Percentiles rank a stretch among this genome's conserved stretches.
phyloP scores from a whole-genome alignment of 1,140 invertebrate genomes.

The Diuraphis noxia region DNA sequence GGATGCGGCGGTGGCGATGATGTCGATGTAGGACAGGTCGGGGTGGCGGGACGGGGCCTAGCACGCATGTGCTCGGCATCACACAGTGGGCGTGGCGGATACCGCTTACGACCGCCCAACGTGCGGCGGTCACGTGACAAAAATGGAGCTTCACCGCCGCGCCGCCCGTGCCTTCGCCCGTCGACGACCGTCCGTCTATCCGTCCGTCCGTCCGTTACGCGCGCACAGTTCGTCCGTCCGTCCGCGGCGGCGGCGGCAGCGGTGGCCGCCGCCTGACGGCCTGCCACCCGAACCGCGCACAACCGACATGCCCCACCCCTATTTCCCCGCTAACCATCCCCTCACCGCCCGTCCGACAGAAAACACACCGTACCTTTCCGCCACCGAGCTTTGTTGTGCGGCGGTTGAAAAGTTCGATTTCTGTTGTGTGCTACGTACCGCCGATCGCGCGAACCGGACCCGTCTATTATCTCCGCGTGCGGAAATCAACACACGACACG shows the following conservation, averaged over 20 bases:
- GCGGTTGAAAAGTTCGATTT: slow-evolving; percentile 4
- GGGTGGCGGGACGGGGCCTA: not conserved
- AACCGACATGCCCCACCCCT: slow-evolving; percentile 21
- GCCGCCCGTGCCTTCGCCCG: not conserved
- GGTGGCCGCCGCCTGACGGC: not conserved
- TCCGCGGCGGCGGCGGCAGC: not conserved
- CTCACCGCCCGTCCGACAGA: not conserved
- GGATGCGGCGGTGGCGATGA: not conserved
- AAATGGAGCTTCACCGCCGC: slow-evolving; percentile 32
- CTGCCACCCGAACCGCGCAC: not conserved
- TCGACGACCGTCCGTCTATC: not conserved
- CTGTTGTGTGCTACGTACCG: not conserved
- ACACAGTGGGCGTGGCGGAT: not conserved
- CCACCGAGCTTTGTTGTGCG: not conserved
- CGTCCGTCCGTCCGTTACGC: not conserved
- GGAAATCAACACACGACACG: slow-evolving; percentile 7
- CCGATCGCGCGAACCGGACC: not conserved
- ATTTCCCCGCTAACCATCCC: not conserved
- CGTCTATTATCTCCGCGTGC: not conserved
- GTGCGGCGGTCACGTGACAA: slow-evolving; percentile 25
- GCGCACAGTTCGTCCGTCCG: not conserved
- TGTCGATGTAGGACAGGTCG: not conserved
- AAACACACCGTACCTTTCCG: not conserved
- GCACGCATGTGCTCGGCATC: slow-evolving; percentile 15
- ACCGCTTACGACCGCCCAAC: not conserved